Base-by-base conservation (phyloP, 2,888 invertebrate species). In the Dryocosmus kuriphilus region DNA sequence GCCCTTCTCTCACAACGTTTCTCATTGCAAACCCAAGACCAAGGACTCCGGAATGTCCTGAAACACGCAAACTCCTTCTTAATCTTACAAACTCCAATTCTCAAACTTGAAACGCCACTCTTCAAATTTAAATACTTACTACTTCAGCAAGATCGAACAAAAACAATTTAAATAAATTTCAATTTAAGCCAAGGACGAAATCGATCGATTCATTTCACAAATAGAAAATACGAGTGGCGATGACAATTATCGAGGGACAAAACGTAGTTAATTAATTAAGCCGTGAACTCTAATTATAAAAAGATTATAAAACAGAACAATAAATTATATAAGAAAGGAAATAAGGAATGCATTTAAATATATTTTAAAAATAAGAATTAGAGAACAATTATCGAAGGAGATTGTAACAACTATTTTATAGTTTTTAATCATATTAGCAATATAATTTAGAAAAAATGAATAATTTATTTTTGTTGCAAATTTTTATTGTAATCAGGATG, bases 21-120 rank as follows among this genome's bases (percentile, higher is more conserved):
- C 62, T 93, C 92, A 74, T 94, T 94, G 89, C 96, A 97, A 51
- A 94, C 93, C 94, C 96, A 96, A 11, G 95, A 95, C 96, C 96
- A 97, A 75, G 95, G 94, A 78, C 89, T 91, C 77, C 91, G 89
- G 79, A 91, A 90, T 7, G 86, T 87, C 78, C 92, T 91, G 78
- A 9, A 74, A 76, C 77, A 77, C 27, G 30, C 8, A 71, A 46
- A 22, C 24, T 41, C 7, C 24, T 24, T 41, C 27, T 41, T 38
- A 65, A 16, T 41, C 27, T 41, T 38, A 65, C 27, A 60, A 27
- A 60, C 14, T 60, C 16, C 0, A 24, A 55, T 55, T 55, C n/a
- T 14, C 30, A 19, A 27, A 19, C 11, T 11, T 14, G n/a, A 19
- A 27, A 19, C 11, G 3, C 5, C 14, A 24, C 14, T 24, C 30